These are phyloP conservation scores for Fragum whitleyi DNA, from an alignment of 2,888 invertebrate species.

Conservation along the genomic window DNA sequence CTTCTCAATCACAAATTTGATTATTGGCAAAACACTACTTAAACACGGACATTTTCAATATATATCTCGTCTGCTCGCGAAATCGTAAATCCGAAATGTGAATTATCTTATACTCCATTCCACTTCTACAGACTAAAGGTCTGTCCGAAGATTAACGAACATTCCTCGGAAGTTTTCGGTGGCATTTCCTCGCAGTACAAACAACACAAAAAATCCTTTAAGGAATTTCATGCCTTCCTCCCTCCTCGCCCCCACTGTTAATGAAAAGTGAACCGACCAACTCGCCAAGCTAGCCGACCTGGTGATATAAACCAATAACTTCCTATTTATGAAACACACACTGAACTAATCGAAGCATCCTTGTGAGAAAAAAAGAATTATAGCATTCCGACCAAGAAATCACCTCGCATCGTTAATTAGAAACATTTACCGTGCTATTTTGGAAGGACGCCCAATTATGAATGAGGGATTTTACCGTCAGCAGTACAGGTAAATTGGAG, in stretches of 20 bases:
- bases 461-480: background rate
- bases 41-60: background rate
- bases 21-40: background rate
- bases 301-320: background rate
- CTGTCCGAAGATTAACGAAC: background rate
- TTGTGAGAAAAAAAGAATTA: background rate
- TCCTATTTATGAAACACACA: background rate
- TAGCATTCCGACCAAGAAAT: slow-evolving; percentile 5
- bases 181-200: background rate
- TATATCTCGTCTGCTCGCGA: background rate
- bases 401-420: slow-evolving; percentile 13
- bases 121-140: background rate
- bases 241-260: background rate
- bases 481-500: background rate
- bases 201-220: background rate
- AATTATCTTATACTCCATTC: background rate
- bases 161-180: background rate
- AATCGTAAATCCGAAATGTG: background rate
- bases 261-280: background rate
- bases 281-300: background rate
- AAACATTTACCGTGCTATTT: slow-evolving; percentile 5
- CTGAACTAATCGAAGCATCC: background rate
- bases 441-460: background rate
- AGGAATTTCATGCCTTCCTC: background rate
- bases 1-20: background rate